A percentile compares a stretch with the other conserved stretches of the same genome.
Conservation (phyloP, 2,888 invertebrate species). For the Tinea semifulvella region DNA sequence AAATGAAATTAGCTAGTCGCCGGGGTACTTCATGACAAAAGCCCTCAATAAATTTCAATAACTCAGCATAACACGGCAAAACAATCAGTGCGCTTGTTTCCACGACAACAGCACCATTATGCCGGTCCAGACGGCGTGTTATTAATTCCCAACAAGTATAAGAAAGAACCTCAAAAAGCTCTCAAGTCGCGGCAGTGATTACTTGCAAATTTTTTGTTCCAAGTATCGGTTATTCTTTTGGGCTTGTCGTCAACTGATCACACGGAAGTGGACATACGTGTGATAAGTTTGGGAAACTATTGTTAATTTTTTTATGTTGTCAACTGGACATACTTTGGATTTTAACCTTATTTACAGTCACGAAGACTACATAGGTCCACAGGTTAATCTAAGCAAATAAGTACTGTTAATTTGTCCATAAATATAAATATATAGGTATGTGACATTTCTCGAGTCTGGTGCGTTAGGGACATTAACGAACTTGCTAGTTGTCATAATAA, state of each 20-base stretch:
- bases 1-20: not conserved
- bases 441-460: too few species aligned
- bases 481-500: too few species aligned
- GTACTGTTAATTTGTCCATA: too few species aligned
- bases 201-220: constrained; percentile 60
- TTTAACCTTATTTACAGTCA: too few species aligned
- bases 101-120: constrained; percentile 12
- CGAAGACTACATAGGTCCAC: too few species aligned
- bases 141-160: constrained; percentile 55
- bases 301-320: too few species aligned
- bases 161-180: constrained; percentile 51
- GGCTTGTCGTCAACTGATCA: not conserved
- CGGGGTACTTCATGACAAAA: not conserved
- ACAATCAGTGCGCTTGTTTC: constrained; percentile 12
- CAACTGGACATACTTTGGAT: too few species aligned
- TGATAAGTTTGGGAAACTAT: too few species aligned
- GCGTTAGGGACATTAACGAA: too few species aligned
- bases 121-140: constrained; percentile 27
- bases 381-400: too few species aligned
- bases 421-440: too few species aligned
- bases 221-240: constrained; percentile 18
- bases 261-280: not conserved
- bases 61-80: constrained; percentile 15
- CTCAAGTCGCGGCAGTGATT: constrained; percentile 56
- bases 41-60: constrained; percentile 12